These are phyloP conservation scores for Esox masquinongy DNA, from an alignment of 2,797 vertebrate genomes.

Conservation along the genomic window DNA sequence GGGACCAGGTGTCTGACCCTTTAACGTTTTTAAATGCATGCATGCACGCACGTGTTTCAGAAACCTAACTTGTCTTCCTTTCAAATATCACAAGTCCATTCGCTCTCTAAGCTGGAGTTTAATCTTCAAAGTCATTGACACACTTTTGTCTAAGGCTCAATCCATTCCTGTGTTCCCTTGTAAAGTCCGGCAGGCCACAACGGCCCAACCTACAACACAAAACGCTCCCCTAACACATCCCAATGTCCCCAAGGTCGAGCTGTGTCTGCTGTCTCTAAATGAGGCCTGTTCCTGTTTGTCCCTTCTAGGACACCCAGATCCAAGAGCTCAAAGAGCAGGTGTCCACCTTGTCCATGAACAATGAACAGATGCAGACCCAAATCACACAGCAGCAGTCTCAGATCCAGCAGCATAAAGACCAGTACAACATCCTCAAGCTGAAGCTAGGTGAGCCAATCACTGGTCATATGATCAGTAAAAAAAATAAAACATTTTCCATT, in stretches of 20 bases:
- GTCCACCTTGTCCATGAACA: constrained; percentile 77
- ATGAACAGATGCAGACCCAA: constrained; percentile 85
- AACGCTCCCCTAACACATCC: neutral
- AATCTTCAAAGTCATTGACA: neutral
- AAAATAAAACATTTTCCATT: neutral
- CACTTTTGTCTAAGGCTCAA: no score
- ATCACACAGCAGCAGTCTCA: constrained; percentile 88
- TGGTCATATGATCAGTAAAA: neutral
- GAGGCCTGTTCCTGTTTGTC: constrained; percentile 4
- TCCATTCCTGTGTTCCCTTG: no score
- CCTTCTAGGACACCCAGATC: constrained; percentile 86
- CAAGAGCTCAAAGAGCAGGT: constrained; percentile 90
- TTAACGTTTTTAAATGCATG: no score
- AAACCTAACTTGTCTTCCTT: neutral
- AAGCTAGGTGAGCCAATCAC: constrained; percentile 83
- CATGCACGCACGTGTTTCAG: neutral
- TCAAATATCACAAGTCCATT: neutral
- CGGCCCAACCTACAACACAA: neutral
- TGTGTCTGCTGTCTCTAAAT: constrained; percentile 2
- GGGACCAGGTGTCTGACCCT: constrained; percentile 85
- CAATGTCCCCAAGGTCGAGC: neutral
- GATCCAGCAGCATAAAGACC: constrained; percentile 98
- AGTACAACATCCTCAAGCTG: constrained; percentile 97
- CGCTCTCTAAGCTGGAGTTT: neutral
- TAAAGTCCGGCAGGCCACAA: neutral